These are phyloP conservation scores for Bursaphelenchus mucronatus DNA, from an alignment of 1,140 invertebrate genomes.

Conservation along the genomic window DNA sequence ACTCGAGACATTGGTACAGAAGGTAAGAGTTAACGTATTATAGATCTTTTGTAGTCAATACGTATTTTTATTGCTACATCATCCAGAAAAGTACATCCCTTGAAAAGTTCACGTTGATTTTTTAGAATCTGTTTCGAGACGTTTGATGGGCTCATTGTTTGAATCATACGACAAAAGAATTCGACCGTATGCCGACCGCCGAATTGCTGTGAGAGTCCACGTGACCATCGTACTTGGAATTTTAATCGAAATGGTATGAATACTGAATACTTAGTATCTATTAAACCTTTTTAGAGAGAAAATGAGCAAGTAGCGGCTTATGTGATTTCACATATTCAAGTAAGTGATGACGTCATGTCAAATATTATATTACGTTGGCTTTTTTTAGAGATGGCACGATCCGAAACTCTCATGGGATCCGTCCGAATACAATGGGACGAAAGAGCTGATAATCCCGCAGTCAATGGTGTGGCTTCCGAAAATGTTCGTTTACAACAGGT, in stretches of 20 bases:
- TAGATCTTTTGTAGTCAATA: too few relatives aligned
- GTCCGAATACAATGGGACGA: conserved; percentile 36
- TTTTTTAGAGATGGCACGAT: conserved; percentile 34
- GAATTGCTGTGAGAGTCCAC: conserved; percentile 37
- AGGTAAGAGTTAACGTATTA: too few relatives aligned
- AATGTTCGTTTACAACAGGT: conserved; percentile 52
- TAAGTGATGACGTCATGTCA: conserved; percentile 1
- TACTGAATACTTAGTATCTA: background rate
- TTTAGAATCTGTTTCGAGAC: background rate
- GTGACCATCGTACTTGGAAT: conserved; percentile 54
- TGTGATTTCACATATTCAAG: conserved; percentile 47
- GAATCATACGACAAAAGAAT: conserved; percentile 33
- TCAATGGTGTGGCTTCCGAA: conserved; percentile 49
- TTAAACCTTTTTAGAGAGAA: conserved; percentile 36
- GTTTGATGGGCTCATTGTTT: background rate
- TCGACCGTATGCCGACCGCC: conserved; percentile 34
- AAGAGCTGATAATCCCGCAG: conserved; percentile 42
- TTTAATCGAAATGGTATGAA: conserved; percentile 40
- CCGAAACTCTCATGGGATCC: conserved; percentile 44
- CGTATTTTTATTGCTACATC: too few relatives aligned
- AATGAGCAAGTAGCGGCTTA: conserved; percentile 51
- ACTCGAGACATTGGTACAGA: too few relatives aligned
- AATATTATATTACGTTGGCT: background rate
- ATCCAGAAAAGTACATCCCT: too few relatives aligned
- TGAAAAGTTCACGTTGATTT: too few relatives aligned